Conservation (phyloP, 2,888 invertebrate species). For the Tanytarsus gracilentus region DNA sequence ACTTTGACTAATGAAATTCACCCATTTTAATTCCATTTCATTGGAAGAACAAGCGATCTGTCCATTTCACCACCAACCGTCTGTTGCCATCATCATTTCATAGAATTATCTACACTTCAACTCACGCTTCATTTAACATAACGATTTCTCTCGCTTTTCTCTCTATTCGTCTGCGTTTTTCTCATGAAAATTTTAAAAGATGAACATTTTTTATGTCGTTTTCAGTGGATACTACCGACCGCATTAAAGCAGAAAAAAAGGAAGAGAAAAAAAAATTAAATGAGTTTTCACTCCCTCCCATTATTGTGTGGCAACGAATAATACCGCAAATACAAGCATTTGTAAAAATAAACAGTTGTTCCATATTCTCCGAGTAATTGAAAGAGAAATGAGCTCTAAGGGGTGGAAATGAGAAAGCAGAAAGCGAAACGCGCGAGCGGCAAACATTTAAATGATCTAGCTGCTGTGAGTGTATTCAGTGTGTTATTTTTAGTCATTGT, state of each 20-base stretch:
- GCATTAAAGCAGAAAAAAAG: not conserved
- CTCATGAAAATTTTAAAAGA: not conserved
- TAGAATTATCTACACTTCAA: conserved; percentile 5
- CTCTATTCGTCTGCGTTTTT: not conserved
- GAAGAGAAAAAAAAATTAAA: not conserved
- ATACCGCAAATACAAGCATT: conserved; percentile 14
- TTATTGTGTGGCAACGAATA: no score
- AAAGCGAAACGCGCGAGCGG: not conserved
- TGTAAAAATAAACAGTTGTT: conserved; percentile 14
- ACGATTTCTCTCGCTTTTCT: not conserved
- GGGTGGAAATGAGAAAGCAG: no score
- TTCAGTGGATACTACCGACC: no score
- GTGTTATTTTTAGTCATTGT: no score
- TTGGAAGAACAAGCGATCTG: no score
- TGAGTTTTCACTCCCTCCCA: no score
- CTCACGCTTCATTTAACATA: conserved; percentile 7
- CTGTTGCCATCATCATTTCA: not conserved
- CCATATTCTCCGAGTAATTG: conserved; percentile 6
- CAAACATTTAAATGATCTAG: no score
- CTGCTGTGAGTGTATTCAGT: not conserved
- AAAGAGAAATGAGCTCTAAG: no score
- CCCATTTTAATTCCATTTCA: no score
- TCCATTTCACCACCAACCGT: not conserved
- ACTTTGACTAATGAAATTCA: no score
- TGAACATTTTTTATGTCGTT: not conserved